Evolutionary conservation across 2,888 invertebrate species (phyloP).

Genomic region (Anoncus sp.): DNA sequence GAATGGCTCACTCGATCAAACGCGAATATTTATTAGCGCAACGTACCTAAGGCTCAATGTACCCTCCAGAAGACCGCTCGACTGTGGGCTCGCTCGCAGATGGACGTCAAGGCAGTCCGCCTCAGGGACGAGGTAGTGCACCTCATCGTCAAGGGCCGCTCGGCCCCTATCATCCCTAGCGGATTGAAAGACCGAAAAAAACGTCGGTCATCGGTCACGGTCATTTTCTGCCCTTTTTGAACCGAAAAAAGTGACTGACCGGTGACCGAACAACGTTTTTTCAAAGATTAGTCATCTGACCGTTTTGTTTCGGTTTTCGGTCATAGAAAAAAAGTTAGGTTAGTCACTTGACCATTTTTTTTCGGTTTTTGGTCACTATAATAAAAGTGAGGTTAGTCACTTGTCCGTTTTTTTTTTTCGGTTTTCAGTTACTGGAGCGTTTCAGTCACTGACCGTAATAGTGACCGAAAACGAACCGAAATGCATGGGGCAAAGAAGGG

Average conservation of each 20-base stretch:
- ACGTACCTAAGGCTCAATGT: too few species aligned
- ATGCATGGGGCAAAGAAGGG: constrained; percentile 3
- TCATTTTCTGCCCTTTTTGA: constrained; percentile 6
- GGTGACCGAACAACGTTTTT: constrained; percentile 3
- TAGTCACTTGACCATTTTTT: constrained; percentile 10
- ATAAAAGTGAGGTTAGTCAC: constrained; percentile 5
- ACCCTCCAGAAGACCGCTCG: too few species aligned
- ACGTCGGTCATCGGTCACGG: neutral
- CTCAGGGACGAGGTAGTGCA: too few species aligned
- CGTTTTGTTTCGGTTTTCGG: constrained; percentile 4
- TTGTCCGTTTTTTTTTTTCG: constrained; percentile 10
- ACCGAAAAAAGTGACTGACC: neutral
- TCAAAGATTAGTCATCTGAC: constrained; percentile 4
- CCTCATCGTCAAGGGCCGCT: too few species aligned
- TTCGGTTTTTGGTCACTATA: constrained; percentile 3
- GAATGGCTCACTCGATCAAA: too few species aligned
- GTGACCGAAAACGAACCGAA: constrained; percentile 8
- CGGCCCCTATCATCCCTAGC: constrained; percentile 9
- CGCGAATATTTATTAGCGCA: too few species aligned
- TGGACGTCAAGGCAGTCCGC: too few species aligned
- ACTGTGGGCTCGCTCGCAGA: too few species aligned
- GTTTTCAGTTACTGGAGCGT: neutral
- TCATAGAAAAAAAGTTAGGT: neutral
- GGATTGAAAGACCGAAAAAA: constrained; percentile 14
- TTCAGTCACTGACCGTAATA: constrained; percentile 15